These are phyloP conservation scores for Polypterus senegalus DNA, from an alignment of 2,113 vertebrate genomes.

Conservation along the genomic window DNA sequence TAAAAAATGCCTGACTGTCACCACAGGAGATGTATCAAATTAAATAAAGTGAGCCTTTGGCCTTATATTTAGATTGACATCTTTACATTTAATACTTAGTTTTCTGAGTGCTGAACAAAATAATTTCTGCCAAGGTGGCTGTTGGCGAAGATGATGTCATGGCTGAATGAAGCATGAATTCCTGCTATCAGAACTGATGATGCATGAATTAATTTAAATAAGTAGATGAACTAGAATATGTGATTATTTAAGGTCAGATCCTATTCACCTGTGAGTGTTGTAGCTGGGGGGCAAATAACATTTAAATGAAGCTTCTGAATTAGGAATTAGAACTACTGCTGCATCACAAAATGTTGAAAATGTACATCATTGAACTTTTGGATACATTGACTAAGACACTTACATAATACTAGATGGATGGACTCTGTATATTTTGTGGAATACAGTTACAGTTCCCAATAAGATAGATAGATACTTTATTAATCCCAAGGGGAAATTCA, in stretches of 20 bases:
- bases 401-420: no score
- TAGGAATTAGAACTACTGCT: no score
- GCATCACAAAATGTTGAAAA: no score
- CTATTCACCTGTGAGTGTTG: neutral
- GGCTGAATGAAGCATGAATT: neutral
- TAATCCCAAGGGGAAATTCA: no score
- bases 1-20: neutral
- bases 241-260: neutral
- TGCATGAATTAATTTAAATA: conserved; percentile 1
- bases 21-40: neutral
- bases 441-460: no score
- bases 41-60: neutral
- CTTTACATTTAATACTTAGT: conserved; percentile 1
- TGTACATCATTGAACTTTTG: no score
- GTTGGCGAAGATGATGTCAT: neutral
- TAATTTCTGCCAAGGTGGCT: neutral
- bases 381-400: no score
- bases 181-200: neutral
- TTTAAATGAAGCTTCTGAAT: no score
- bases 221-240: neutral
- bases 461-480: no score
- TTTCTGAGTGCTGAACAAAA: conserved; percentile 1
- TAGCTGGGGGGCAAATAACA: neutral
- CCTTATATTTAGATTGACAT: neutral
- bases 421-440: no score